These are phyloP conservation scores for Teleogryllus occipitalis DNA, from an alignment of 1,140 invertebrate species.

Conservation along the genomic window DNA sequence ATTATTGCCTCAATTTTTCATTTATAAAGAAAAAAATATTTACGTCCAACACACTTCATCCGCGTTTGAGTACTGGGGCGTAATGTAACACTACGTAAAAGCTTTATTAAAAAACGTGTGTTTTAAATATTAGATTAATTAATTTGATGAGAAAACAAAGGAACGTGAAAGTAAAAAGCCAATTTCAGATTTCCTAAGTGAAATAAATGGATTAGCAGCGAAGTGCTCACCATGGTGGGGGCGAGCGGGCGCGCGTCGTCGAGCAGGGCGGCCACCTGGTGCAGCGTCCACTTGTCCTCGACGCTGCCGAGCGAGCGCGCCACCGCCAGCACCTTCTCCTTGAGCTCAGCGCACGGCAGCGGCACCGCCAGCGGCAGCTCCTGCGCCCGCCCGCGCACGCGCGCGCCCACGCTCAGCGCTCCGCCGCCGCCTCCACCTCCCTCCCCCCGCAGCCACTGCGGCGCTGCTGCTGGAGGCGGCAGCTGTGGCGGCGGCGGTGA, in stretches of 20 bases:
- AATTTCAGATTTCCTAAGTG: too few species aligned
- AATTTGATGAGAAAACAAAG: too few species aligned
- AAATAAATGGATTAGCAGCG: too few species aligned
- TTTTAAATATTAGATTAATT: too few species aligned
- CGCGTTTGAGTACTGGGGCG: too few species aligned
- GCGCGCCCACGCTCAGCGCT: not conserved
- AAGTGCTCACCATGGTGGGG: not conserved
- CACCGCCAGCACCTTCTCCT: not conserved
- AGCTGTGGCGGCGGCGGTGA: not conserved
- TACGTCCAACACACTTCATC: too few species aligned
- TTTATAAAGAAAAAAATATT: too few species aligned
- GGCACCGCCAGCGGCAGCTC: not conserved
- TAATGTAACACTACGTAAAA: too few species aligned
- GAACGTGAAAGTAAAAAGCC: too few species aligned
- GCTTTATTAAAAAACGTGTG: too few species aligned
- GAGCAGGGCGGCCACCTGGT: slow-evolving; percentile 33
- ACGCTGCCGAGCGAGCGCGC: slow-evolving; percentile 9
- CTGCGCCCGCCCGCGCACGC: not conserved
- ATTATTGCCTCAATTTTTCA: too few species aligned
- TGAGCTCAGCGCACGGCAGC: not conserved
- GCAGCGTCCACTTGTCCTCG: slow-evolving; percentile 35
- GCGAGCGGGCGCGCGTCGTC: slow-evolving; percentile 29
- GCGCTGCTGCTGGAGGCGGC: too few species aligned
- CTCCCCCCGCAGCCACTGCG: not conserved
- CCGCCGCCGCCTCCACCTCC: not conserved